These are phyloP conservation scores for Macrophya alboannulata DNA, from an alignment of 2,888 invertebrate species.

Conservation along the genomic window DNA sequence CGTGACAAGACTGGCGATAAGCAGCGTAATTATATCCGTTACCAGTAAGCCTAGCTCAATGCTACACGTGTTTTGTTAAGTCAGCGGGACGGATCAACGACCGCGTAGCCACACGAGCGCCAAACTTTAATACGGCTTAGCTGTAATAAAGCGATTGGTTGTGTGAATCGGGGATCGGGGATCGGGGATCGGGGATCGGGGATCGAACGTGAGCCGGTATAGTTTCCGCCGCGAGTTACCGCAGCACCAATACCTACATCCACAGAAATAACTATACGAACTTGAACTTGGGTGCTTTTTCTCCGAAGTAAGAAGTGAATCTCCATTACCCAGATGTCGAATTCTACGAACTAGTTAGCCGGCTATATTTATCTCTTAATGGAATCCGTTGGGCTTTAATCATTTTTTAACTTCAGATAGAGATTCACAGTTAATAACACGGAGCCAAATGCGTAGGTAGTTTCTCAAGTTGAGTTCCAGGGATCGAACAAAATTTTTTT, in stretches of 20 bases:
- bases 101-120: slow-evolving; percentile 46
- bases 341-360: slow-evolving; percentile 35
- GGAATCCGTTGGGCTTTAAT: slow-evolving; percentile 39
- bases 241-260: background rate
- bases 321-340: slow-evolving; percentile 36
- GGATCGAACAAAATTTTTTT: slow-evolving; percentile 30
- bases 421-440: background rate
- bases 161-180: slow-evolving; percentile 43
- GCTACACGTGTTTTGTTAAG: slow-evolving; percentile 56
- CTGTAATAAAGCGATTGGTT: slow-evolving; percentile 50
- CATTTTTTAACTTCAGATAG: slow-evolving; percentile 45
- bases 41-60: slow-evolving; percentile 55
- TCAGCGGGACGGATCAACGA: slow-evolving; percentile 55
- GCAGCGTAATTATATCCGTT: slow-evolving; percentile 50
- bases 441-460: background rate
- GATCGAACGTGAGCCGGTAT: slow-evolving; percentile 43
- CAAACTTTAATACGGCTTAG: slow-evolving; percentile 52
- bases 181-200: slow-evolving; percentile 45
- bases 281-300: slow-evolving; percentile 43
- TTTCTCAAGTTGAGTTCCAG: background rate
- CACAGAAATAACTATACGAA: background rate
- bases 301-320: slow-evolving; percentile 18
- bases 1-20: slow-evolving; percentile 44
- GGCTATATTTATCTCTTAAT: slow-evolving; percentile 44
- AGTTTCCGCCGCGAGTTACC: slow-evolving; percentile 12